phyloP scores from a whole-genome alignment of 2,113 vertebrate species.

The Bufo gargarizans region DNA sequence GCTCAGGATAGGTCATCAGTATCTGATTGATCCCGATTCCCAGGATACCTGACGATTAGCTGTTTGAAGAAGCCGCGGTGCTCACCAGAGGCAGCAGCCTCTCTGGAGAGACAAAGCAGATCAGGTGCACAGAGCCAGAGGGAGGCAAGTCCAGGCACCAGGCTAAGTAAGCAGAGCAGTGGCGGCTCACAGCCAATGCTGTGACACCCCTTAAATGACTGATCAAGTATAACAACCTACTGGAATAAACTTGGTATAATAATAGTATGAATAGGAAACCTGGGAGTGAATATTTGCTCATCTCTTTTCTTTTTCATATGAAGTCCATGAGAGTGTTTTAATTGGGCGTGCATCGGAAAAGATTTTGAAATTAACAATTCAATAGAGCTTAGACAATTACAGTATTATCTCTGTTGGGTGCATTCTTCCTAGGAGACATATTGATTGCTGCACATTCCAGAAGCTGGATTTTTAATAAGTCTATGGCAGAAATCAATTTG shows the following conservation, averaged over 20 bases:
- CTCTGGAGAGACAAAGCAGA: no score
- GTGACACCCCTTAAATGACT: not conserved
- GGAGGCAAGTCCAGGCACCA: no score
- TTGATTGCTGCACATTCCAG: not conserved
- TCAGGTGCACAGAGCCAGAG: no score
- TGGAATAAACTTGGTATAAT: not conserved
- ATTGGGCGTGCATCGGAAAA: slow-evolving; percentile 25
- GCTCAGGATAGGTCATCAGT: no score
- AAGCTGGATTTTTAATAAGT: slow-evolving; percentile 17
- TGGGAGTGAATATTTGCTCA: not conserved
- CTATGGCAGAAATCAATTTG: slow-evolving; percentile 16
- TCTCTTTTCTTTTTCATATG: slow-evolving; percentile 4
- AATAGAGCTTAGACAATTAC: slow-evolving; percentile 50
- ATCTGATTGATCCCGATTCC: no score
- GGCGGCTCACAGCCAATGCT: no score
- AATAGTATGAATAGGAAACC: not conserved
- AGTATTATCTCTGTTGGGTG: slow-evolving; percentile 52
- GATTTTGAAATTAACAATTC: slow-evolving; percentile 51
- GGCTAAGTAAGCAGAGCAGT: no score
- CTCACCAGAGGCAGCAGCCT: no score
- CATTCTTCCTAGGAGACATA: slow-evolving; percentile 37
- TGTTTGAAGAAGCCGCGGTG: no score
- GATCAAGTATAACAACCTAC: not conserved
- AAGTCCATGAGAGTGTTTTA: slow-evolving; percentile 10
- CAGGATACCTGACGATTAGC: no score